phyloP scores from a whole-genome alignment of 2,888 invertebrate species.

The Microctonus brassicae region DNA sequence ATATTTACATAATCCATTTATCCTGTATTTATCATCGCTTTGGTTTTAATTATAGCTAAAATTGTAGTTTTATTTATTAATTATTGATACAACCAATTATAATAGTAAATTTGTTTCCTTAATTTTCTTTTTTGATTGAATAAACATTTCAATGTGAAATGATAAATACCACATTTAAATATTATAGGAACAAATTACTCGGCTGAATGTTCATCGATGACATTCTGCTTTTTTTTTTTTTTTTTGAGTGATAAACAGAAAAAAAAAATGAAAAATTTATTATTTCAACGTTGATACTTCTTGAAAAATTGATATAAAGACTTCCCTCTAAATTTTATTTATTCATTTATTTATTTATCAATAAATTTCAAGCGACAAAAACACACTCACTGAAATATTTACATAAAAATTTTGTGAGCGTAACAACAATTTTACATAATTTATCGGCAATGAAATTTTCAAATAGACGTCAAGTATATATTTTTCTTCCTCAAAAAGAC shows the following conservation, averaged over 20 bases:
- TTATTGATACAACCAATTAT: neutral
- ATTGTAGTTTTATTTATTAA: conserved; percentile 30
- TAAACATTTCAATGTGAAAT: neutral
- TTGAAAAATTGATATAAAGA: neutral
- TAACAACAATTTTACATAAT: conserved; percentile 41
- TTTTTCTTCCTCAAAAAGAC: too few relatives aligned
- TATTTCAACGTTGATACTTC: conserved; percentile 2
- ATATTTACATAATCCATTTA: conserved; percentile 59
- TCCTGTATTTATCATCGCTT: conserved; percentile 46
- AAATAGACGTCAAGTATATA: neutral
- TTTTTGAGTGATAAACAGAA: neutral
- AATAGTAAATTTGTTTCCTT: neutral
- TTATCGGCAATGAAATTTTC: conserved; percentile 19
- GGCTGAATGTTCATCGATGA: neutral
- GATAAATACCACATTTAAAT: neutral
- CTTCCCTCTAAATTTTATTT: neutral
- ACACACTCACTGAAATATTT: conserved; percentile 34
- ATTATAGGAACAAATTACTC: conserved; percentile 1
- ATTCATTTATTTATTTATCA: conserved; percentile 20
- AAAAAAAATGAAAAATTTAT: neutral
- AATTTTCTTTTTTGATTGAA: neutral
- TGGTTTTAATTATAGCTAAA: conserved; percentile 48
- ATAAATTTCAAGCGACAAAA: conserved; percentile 9
- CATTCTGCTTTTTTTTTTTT: neutral
- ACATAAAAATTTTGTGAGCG: conserved; percentile 44